Evolutionary conservation across 2,113 vertebrate genomes (phyloP), one percentile per base, ranked within the genome.

Genomic region (Hypanus sabinus): DNA sequence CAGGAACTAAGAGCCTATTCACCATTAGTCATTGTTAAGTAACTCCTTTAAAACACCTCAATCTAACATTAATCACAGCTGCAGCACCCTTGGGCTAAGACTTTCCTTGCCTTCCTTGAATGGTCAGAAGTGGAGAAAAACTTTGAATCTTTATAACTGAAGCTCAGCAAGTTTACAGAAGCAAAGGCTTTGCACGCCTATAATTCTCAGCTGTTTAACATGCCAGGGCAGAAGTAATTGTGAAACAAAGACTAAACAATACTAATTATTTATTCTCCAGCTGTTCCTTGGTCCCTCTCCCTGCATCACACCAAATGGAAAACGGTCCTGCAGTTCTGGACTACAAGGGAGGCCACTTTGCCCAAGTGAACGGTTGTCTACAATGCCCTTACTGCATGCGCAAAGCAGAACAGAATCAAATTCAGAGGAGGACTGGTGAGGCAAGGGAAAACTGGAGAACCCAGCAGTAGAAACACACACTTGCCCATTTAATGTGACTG

Each of bases 61-160:
- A 20, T 90, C 33, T 68, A 6, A 90, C 33, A 65, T 90, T 90
- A 33, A 90, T 90, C 85, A 90, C 85, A 90, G 16, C n/a, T 18
- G 60, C 60, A 90, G 14, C 20, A 24, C 55, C n/a, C 62, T 16
- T 33, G n/a, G n/a, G 5, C 7, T 12, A 65, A 22, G 20, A 73
- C 3, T 73, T 20, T 62, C 62, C 33, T 65, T 65, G 30, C n/a
- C 30, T 90, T 88, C 60, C 57, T n/a, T 88, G 27, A 30, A 65
- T 62, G 85, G 12, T 88, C 7, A 36, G 85, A 62, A 90, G 14
- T 33, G n/a, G 30, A 22, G 60, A 68, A 33, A 68, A 33, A 90
- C 16, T 11, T 87, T 9, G 24, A 87, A 62, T 62, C 11, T 18
- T 30, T 90, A 7, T 16, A 65, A 90, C 14, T 20, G 16, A n/a